Conservation (phyloP, 2,113 vertebrate genomes). For the Phodopus roborovskii region DNA sequence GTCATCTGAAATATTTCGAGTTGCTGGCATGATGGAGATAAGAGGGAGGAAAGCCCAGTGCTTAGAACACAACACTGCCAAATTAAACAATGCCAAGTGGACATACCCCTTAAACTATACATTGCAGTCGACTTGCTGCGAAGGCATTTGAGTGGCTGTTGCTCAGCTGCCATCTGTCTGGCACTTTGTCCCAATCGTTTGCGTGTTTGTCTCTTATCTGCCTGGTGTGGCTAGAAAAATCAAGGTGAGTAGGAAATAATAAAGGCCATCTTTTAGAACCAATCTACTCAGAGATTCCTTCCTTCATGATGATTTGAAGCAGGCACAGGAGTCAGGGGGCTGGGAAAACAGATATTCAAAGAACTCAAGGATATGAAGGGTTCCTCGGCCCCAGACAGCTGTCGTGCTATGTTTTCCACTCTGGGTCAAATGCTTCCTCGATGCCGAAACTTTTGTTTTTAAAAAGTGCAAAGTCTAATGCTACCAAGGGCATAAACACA, state of each 20-base stretch:
- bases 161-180: not conserved
- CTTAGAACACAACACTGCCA: slow-evolving; percentile 53
- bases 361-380: slow-evolving; percentile 62
- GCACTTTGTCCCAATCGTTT: not conserved
- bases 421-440: slow-evolving; percentile 63
- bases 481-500: slow-evolving; percentile 79
- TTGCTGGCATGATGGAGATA: slow-evolving; percentile 70
- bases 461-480: slow-evolving; percentile 83
- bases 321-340: not conserved
- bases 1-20: slow-evolving; percentile 79
- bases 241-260: not conserved
- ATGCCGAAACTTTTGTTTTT: slow-evolving; percentile 54
- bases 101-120: slow-evolving; percentile 17
- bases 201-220: not conserved
- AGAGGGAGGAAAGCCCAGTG: not conserved
- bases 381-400: slow-evolving; percentile 59
- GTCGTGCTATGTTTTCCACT: not conserved
- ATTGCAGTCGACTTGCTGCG: not conserved
- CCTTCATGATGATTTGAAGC: slow-evolving; percentile 11
- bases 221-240: not conserved
- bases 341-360: slow-evolving; percentile 9
- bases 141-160: not conserved
- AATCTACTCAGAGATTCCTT: not conserved
- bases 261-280: slow-evolving; percentile 30
- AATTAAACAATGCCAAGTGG: slow-evolving; percentile 70